Evolutionary conservation across 2,888 invertebrate species (phyloP).

Genomic region (Brassicogethes aeneus): DNA sequence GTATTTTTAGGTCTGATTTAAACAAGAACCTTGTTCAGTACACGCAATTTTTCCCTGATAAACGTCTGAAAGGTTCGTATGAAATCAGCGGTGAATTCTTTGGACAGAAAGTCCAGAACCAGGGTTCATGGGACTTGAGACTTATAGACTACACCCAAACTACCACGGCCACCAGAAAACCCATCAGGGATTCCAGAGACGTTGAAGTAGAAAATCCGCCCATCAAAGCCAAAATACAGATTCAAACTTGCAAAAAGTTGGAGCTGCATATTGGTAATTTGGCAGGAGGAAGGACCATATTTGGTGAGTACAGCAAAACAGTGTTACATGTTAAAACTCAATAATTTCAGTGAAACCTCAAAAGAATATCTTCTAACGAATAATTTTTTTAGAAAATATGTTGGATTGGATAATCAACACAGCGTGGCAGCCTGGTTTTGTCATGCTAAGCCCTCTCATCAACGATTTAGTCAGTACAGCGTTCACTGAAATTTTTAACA

Average conservation of each 20-base stretch:
- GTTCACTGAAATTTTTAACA: constrained; percentile 74
- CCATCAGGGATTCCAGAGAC: constrained; percentile 36
- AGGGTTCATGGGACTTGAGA: constrained; percentile 67
- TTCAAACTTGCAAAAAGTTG: constrained; percentile 68
- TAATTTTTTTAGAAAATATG: constrained; percentile 56
- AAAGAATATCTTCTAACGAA: no score
- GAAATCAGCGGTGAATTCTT: constrained; percentile 55
- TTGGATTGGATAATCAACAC: constrained; percentile 71
- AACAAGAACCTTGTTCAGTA: constrained; percentile 58
- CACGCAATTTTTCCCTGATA: constrained; percentile 77
- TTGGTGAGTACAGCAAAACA: constrained; percentile 51
- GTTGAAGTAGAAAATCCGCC: constrained; percentile 29
- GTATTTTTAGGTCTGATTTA: constrained; percentile 51
- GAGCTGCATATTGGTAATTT: constrained; percentile 69
- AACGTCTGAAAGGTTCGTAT: constrained; percentile 60
- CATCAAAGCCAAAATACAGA: constrained; percentile 58
- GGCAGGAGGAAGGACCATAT: constrained; percentile 53
- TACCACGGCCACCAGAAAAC: constrained; percentile 51
- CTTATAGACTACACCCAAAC: constrained; percentile 60
- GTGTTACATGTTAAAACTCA: no score
- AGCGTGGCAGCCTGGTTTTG: constrained; percentile 74
- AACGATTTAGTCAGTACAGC: constrained; percentile 77
- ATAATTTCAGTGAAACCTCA: no score
- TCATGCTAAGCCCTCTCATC: constrained; percentile 64
- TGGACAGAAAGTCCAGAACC: constrained; percentile 52